Evolutionary conservation across 2,797 vertebrate species (phyloP), one percentile per base, ranked within the genome.

Genomic region (Lophotriccus pileatus): DNA sequence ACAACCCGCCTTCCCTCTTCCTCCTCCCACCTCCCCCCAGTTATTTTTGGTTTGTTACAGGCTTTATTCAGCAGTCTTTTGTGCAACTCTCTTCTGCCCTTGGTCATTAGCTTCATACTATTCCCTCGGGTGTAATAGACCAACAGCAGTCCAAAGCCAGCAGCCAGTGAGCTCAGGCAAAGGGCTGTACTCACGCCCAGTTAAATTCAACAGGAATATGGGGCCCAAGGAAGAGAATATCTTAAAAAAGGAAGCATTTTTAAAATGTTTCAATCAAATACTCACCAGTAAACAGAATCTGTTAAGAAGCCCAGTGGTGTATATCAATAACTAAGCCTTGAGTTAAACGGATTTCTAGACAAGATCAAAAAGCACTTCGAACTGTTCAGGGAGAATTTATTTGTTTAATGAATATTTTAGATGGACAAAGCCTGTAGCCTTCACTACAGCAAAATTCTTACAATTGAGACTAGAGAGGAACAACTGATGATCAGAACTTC

Each of bases 1-100:
- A 56, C 39, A 90, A 55, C 55, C 3, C 0, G 0, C 72, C 30
- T 80, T 77, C 76, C 60, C 43, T 63, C 32, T 75, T 84, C 7
- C 79, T 83, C 58, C 79, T 64, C 52, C 46, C 52, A 4, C 58
- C 79, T 90, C 25, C 56, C 27, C 58, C 7, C 22, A 15, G 55
- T 69, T 91, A 78, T 73, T 94, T 93, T 84, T 86, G 37, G 63
- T 86, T 91, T 93, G 70, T 86, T 84, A 60, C 41, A 41, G 87
- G 80, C 83, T 94, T 94, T 84, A 89, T 95, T 96, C 85, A 67
- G 83, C 87, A 82, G 74, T 25, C 83, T 91, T 94, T 94, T 96
- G 80, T 96, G 77, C 27, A 94, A 76, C 56, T 89, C 55, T 93
- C 58, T 68, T 67, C 94, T 93, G 76, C 59, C 62, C 69, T 86